A percentile compares a stretch with the other conserved stretches of the same genome.
These are phyloP conservation scores for Drosophila villosipedis DNA, from an alignment of 2,888 invertebrate species.

Conservation along the genomic window DNA sequence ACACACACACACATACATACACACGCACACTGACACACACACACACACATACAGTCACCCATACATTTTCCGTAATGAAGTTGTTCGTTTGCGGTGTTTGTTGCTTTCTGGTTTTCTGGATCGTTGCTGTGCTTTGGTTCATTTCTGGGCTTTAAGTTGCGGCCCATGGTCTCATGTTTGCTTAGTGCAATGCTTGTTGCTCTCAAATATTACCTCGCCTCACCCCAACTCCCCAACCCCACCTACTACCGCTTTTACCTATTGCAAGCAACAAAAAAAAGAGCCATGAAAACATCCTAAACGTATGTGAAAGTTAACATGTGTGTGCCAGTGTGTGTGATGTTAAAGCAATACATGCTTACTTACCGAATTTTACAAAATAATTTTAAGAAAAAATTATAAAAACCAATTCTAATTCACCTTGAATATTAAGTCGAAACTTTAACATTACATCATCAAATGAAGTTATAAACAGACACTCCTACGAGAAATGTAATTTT, in stretches of 20 bases:
- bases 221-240: not conserved
- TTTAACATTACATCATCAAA: not conserved
- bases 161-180: constrained; percentile 32
- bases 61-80: constrained; percentile 63
- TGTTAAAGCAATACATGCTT: not conserved
- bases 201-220: constrained; percentile 30
- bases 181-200: constrained; percentile 46
- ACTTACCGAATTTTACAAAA: not conserved
- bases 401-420: not conserved
- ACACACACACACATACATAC: constrained; percentile 6
- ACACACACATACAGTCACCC: not conserved
- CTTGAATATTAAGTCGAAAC: not conserved
- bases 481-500: not conserved
- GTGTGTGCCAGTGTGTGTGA: not conserved
- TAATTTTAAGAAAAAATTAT: not conserved
- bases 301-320: constrained; percentile 8
- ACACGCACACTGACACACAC: constrained; percentile 10
- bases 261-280: constrained; percentile 26
- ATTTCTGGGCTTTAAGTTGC: constrained; percentile 51
- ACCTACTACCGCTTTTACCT: not conserved
- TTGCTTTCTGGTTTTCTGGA: constrained; percentile 28
- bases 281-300: constrained; percentile 33
- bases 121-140: constrained; percentile 26
- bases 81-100: constrained; percentile 55
- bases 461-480: not conserved